Conservation (phyloP, 2,797 vertebrate species). For the Falco biarmicus region DNA sequence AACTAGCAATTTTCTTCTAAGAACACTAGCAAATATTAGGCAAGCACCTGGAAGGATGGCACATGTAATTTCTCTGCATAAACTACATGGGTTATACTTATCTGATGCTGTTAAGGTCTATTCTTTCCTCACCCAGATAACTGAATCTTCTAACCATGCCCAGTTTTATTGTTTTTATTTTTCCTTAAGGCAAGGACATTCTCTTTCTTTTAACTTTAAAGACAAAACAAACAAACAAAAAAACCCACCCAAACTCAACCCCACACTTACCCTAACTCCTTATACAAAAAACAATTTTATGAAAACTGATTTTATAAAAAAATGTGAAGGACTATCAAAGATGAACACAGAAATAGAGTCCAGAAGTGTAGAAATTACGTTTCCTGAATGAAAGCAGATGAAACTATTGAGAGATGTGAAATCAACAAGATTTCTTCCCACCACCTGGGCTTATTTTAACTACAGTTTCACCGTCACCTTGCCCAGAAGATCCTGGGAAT, state of each 20-base stretch:
- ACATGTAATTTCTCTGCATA: not conserved
- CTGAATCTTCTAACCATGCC: not conserved
- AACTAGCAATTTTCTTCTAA: not conserved
- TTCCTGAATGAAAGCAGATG: not conserved
- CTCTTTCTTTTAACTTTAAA: not conserved
- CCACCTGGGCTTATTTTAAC: not conserved
- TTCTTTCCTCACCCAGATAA: not conserved
- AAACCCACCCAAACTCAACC: not conserved
- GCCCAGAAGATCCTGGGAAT: not conserved
- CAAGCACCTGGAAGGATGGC: not conserved
- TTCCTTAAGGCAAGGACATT: not conserved
- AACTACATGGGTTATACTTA: not conserved
- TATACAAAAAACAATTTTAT: not conserved
- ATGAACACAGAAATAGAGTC: not conserved
- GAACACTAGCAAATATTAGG: not conserved
- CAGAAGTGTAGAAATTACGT: not conserved
- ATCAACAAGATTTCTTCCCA: not conserved
- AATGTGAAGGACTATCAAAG: not conserved
- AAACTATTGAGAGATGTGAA: not conserved
- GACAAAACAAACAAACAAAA: not conserved
- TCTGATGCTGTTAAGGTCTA: not conserved
- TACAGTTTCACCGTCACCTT: not conserved
- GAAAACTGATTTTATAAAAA: not conserved
- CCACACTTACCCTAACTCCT: not conserved
- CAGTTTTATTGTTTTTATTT: not conserved